Base-by-base conservation (phyloP, 2,888 invertebrate genomes). In the Myopa tessellatipennis region DNA sequence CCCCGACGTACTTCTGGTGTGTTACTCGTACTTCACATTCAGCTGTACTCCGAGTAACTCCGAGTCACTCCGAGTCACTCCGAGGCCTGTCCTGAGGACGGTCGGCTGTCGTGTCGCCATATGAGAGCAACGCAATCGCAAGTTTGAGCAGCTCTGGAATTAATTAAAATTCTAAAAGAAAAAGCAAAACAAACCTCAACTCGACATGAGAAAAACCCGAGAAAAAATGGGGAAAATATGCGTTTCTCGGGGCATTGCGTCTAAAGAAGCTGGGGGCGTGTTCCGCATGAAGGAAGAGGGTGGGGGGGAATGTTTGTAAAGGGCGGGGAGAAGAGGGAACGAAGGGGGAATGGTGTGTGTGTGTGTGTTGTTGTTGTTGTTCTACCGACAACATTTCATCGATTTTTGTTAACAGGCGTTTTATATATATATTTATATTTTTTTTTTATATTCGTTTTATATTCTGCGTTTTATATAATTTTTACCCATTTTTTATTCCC, bases 331-430 rank as follows among this genome's bases (percentile, higher is more conserved):
- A 1, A 12, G 72, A 45, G 4, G 52, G 55, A 3, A n/a, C 1
- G 18, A 18, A n/a, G 50, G 7, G 18, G 38, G 16, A 40, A 55
- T 18, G 14, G 63, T 14, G 50, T 26, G 8, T n/a, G 61, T 60
- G 16, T 72, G 26, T 45, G 50, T 63, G 45, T 40, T 26, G 12
- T 34, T 63, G 26, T 26, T 26, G 26, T 26, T 2, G 26, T 26
- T 2, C 12, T 52, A 58, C 52, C 52, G 65, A 50, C 63, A 26
- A 52, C 52, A 26, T 52, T 65, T 75, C 38, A 75, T 75, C 74
- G 74, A 75, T 75, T 75, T 75, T 75, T 26, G 26, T 68, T 75
- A 58, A 58, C 58, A 68, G 55, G 65, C 67, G 58, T n/a, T 38
- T 50, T 34, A 3, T 69, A 18, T 40, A 16, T n/a, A n/a, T n/a